phyloP scores from a whole-genome alignment of 2,113 vertebrate genomes.

The Lamprologus callipterus region DNA sequence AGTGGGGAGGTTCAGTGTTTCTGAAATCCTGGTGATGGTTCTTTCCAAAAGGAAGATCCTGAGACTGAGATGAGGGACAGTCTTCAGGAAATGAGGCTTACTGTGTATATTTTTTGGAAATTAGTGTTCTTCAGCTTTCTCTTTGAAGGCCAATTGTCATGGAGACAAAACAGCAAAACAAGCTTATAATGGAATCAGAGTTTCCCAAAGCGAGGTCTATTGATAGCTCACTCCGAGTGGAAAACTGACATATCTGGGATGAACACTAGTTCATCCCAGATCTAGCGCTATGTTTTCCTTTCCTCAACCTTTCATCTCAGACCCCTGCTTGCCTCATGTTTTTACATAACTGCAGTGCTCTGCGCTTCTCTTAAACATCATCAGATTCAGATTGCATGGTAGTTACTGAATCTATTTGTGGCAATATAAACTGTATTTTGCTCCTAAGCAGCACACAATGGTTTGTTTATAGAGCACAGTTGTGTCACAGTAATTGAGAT shows the following conservation, averaged over 20 bases:
- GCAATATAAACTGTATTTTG: constrained; percentile 34
- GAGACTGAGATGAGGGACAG: background rate
- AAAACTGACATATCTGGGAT: constrained; percentile 41
- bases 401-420: constrained; percentile 28
- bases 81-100: constrained; percentile 34
- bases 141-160: constrained; percentile 27
- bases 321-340: background rate
- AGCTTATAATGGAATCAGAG: constrained; percentile 4
- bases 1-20: background rate
- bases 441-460: background rate
- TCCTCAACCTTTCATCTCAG: constrained; percentile 10
- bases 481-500: constrained; percentile 19
- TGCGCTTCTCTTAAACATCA: background rate
- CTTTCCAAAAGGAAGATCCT: background rate
- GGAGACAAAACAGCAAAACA: constrained; percentile 39
- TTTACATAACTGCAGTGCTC: constrained; percentile 4
- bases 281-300: constrained; percentile 28
- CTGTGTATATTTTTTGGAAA: constrained; percentile 25
- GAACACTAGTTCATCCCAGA: background rate
- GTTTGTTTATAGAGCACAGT: constrained; percentile 27
- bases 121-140: background rate
- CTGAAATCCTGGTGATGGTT: background rate
- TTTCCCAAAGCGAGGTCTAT: constrained; percentile 42
- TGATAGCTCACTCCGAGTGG: constrained; percentile 20
- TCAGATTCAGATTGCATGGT: background rate